Evolutionary conservation across 2,113 vertebrate genomes (phyloP), one percentile per base, ranked within the genome.

Genomic region (Tachuris rubrigastra): DNA sequence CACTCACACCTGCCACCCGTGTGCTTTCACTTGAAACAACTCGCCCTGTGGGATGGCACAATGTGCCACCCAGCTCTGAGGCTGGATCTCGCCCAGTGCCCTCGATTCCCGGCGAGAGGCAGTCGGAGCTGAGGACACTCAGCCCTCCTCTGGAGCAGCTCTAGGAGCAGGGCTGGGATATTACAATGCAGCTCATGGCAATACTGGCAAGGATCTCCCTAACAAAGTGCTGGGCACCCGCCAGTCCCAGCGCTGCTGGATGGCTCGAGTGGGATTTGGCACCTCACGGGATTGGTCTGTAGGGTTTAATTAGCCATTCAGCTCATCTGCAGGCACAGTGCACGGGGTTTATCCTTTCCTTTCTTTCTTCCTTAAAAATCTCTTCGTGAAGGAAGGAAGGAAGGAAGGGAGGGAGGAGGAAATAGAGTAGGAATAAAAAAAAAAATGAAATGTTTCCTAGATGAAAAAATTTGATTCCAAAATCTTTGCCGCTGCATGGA

Each of bases 1-100:
- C 31, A 22, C 14, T 80, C 62, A 28, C 47, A 15, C 62, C 86
- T 62, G 63, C 67, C 80, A 27, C n/a, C 73, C 62, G 2, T 53
- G 14, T 13, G 68, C 52, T 39, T 75, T 71, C 77, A 8, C 65
- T 35, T 63, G n/a, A 47, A 88, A 96, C 55, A 78, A 77, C 63
- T 62, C 94, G 11, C 63, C 65, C 76, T 23, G 3, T 14, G 17
- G 15, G 76, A 60, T 0, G 31, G 74, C 35, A 49, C 27, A 24
- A 42, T 16, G 81, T 31, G 73, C 58, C 76, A 91, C 69, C n/a
- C 73, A 72, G 81, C 58, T 69, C 28, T 35, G 71, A 23, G 85
- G 74, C 55, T 52, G 83, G 42, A 15, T 28, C 72, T 84, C 86
- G 82, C 93, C 92, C 52, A 81, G 93, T 4, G 78, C 91, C 88